phyloP scores from a whole-genome alignment of 1,140 invertebrate species.

The Pantala flavescens region DNA sequence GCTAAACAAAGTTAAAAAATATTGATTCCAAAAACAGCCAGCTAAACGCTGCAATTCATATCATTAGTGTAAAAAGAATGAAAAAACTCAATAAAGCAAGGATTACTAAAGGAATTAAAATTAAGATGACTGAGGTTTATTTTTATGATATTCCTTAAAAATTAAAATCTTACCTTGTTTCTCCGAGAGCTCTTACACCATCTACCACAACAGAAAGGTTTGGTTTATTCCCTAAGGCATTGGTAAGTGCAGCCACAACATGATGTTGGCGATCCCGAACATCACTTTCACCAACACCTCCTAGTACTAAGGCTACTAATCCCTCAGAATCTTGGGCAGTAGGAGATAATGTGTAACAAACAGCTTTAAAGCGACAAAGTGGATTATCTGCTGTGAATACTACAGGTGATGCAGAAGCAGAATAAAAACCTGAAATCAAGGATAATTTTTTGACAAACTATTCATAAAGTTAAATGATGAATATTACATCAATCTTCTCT shows the following conservation, averaged over 20 bases:
- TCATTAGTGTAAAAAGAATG: too few relatives aligned
- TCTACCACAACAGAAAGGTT: slow-evolving; percentile 69
- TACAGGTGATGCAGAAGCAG: slow-evolving; percentile 55
- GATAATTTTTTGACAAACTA: slow-evolving; percentile 7
- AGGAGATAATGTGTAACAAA: slow-evolving; percentile 78
- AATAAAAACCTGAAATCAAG: slow-evolving; percentile 59
- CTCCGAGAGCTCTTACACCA: slow-evolving; percentile 57
- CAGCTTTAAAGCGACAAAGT: slow-evolving; percentile 83
- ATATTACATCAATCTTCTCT: not conserved
- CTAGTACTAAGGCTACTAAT: slow-evolving; percentile 48
- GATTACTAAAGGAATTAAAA: too few relatives aligned
- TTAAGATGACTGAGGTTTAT: too few relatives aligned
- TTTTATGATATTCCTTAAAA: too few relatives aligned
- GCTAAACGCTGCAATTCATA: too few relatives aligned
- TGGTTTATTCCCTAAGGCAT: slow-evolving; percentile 69
- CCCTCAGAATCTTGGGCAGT: slow-evolving; percentile 76
- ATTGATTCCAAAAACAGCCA: too few relatives aligned
- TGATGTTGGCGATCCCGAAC: not conserved
- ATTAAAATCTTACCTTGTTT: slow-evolving; percentile 41
- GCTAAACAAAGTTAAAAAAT: too few relatives aligned
- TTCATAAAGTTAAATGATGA: too few relatives aligned
- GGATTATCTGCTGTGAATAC: slow-evolving; percentile 82
- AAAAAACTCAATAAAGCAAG: too few relatives aligned
- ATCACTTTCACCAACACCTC: not conserved
- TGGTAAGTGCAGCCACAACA: not conserved